Evolutionary conservation across 2,888 invertebrate genomes (phyloP).

Genomic region (Nephrocerus scutellatus): DNA sequence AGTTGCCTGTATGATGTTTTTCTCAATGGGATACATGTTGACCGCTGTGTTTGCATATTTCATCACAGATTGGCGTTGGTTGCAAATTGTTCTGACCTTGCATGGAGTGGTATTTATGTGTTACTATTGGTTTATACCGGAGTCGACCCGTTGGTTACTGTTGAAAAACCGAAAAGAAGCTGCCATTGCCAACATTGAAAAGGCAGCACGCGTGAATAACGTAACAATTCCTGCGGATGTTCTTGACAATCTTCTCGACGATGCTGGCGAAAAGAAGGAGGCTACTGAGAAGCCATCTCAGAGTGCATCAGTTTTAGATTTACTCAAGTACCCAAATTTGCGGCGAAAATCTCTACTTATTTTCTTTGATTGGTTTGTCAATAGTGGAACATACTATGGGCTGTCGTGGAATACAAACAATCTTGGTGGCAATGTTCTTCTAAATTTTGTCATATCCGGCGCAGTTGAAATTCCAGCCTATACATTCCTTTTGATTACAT

Average conservation of each 20-base stretch:
- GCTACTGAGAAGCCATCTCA: slow-evolving; percentile 19
- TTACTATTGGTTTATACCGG: slow-evolving; percentile 71
- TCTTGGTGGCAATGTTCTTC: slow-evolving; percentile 62
- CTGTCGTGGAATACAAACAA: slow-evolving; percentile 68
- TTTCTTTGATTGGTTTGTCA: slow-evolving; percentile 72
- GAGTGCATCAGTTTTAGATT: slow-evolving; percentile 54
- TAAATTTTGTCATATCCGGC: slow-evolving; percentile 69
- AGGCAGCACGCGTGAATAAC: slow-evolving; percentile 60
- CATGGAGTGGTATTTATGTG: slow-evolving; percentile 61
- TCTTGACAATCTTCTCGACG: slow-evolving; percentile 51
- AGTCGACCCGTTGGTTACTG: slow-evolving; percentile 66
- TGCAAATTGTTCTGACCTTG: slow-evolving; percentile 63
- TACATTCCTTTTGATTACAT: slow-evolving; percentile 56
- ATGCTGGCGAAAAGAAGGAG: slow-evolving; percentile 41
- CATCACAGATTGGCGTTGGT: slow-evolving; percentile 60
- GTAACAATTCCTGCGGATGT: slow-evolving; percentile 52
- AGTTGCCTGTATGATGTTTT: slow-evolving; percentile 67
- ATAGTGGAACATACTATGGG: slow-evolving; percentile 71
- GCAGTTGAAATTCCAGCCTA: slow-evolving; percentile 72
- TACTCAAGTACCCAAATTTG: slow-evolving; percentile 59
- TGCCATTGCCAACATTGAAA: slow-evolving; percentile 56
- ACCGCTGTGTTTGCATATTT: slow-evolving; percentile 61
- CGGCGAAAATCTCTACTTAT: slow-evolving; percentile 59
- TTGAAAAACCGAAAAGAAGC: slow-evolving; percentile 57
- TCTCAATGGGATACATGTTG: slow-evolving; percentile 64